Percentiles rank a stretch among this genome's conserved stretches.
Conservation (phyloP, 1,140 invertebrate genomes). For the Chelonus insularis region DNA sequence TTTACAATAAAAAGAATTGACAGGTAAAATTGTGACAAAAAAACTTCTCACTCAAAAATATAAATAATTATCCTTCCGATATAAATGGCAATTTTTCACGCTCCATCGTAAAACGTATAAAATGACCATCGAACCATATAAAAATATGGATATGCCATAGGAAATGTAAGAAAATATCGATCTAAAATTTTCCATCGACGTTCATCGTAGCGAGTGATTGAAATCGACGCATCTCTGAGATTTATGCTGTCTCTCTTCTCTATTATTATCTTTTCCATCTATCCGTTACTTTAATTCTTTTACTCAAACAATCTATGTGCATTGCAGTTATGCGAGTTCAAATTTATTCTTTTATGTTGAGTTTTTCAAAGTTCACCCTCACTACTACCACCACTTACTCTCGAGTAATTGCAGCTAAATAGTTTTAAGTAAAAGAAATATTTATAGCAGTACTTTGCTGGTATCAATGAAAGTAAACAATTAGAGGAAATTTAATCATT, state of each 20-base stretch:
- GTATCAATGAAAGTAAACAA: no score
- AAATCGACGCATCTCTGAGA: slow-evolving; percentile 31
- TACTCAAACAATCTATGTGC: no score
- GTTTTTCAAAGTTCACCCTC: no score
- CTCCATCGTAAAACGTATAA: not conserved
- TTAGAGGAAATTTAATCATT: no score
- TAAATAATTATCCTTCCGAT: not conserved
- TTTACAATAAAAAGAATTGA: no score
- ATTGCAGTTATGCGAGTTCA: no score
- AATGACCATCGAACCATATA: slow-evolving; percentile 9
- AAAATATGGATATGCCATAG: slow-evolving; percentile 14
- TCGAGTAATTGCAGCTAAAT: no score
- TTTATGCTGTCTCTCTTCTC: slow-evolving; percentile 13
- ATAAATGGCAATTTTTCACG: not conserved
- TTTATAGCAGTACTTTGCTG: no score
- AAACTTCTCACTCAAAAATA: not conserved
- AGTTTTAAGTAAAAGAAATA: no score
- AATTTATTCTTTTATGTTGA: no score
- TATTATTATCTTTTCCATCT: not conserved
- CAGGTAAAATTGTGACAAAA: no score
- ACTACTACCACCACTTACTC: no score
- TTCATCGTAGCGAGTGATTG: slow-evolving; percentile 34
- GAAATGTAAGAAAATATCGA: slow-evolving; percentile 22
- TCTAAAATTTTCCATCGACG: slow-evolving; percentile 30
- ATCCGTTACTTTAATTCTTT: not conserved